Conservation (phyloP, 2,113 vertebrate species). For the Garra rufa region DNA sequence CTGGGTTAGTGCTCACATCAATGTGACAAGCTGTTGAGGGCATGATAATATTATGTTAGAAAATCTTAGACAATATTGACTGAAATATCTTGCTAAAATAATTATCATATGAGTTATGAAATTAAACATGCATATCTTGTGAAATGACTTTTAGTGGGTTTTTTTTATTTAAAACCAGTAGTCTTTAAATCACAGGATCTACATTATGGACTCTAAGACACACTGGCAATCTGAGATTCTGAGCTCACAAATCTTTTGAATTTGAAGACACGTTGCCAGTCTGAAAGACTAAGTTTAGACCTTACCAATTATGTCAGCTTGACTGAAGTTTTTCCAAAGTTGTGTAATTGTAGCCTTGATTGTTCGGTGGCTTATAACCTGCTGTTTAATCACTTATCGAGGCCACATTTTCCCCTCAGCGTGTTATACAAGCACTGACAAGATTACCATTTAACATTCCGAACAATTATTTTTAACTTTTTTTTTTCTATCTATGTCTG, state of each 20-base stretch:
- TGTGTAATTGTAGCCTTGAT: background rate
- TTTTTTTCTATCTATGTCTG: background rate
- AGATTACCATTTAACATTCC: background rate
- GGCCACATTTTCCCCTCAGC: background rate
- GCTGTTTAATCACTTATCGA: background rate
- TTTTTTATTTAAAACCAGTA: background rate
- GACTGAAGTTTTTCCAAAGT: background rate
- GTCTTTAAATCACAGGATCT: background rate
- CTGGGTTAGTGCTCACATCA: background rate
- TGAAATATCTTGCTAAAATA: background rate
- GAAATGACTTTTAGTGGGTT: background rate
- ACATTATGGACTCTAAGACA: background rate
- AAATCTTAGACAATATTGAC: too few species aligned
- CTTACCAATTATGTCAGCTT: background rate
- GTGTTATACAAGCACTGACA: background rate
- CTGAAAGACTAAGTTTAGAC: background rate
- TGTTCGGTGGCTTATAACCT: background rate
- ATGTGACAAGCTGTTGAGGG: background rate
- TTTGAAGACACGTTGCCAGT: background rate
- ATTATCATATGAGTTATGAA: background rate
- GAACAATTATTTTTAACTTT: background rate
- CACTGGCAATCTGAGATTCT: background rate
- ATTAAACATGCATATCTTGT: background rate
- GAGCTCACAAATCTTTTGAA: background rate
- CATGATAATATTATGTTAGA: background rate